Base-by-base conservation (phyloP, 1,140 invertebrate species). In the Caenorhabditis remanei region DNA sequence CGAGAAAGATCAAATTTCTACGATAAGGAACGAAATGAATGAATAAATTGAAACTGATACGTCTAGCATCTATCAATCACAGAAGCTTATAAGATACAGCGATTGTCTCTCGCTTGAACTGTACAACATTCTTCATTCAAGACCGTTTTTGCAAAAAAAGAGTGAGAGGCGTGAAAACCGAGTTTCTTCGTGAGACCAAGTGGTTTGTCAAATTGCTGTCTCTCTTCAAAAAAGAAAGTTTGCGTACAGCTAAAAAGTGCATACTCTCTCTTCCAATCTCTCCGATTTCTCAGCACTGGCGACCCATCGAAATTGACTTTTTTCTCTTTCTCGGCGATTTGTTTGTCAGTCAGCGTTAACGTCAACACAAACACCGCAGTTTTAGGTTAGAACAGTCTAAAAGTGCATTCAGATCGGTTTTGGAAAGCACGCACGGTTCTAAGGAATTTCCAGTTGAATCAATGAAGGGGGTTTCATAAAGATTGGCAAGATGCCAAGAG, bases 181-280 rank as follows among this genome's bases (percentile, higher is more conserved):
- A 63, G 65, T 71, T 65, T 32, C 32, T 32, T 65, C 61, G 61
- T 65, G 61, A 65, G 61, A 65, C 61, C 61, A 65, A 65, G 61
- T 65, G 65, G 65, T 43, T 71, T 71, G 65, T 32, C 65, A 46
- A 71, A 71, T 46, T 43, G 40, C 65, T 71, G 43, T 71, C 19
- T 19, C 41, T 24, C 3, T 32, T 24, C 32, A 65, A 65, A 65
- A 65, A 65, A 65, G 61, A 71, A 71, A 71, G 65, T 71, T 71
- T 71, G 65, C 65, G 65, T 71, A 71, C 41, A 71, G 41, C 65
- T 7, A 63, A 71, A 58, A 71, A 71, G 65, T 71, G 65, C 65
- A 71, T 43, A 14, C 61, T 65, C 61, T 40, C 61, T 41, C 61
- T 65, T 32, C 32, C 50, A 50, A 11, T 50, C 61, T 65, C 61